phyloP scores from a whole-genome alignment of 1,140 invertebrate species.

The Mesaphorura yosii region DNA sequence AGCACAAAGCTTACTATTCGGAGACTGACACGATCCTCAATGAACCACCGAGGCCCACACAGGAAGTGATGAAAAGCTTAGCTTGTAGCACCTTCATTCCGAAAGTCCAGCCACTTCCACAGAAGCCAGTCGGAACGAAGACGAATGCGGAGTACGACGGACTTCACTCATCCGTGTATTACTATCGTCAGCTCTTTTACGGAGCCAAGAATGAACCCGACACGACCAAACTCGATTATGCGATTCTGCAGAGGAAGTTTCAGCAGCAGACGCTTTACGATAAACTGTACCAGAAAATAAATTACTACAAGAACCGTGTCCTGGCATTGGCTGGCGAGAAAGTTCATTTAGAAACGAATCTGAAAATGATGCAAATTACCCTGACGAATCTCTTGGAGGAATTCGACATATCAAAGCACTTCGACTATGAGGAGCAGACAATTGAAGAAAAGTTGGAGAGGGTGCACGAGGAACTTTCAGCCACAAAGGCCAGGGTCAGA shows the following conservation, averaged over 20 bases:
- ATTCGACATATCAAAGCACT: conserved; percentile 27
- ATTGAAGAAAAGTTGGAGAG: conserved; percentile 13
- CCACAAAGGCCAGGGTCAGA: conserved; percentile 9
- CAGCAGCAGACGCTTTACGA: conserved; percentile 12
- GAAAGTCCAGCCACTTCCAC: too few relatives aligned
- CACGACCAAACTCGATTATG: background rate
- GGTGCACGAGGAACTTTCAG: conserved; percentile 18
- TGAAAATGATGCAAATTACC: conserved; percentile 15
- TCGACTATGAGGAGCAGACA: conserved; percentile 21
- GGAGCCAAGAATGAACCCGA: conserved; percentile 12
- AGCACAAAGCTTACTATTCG: too few relatives aligned
- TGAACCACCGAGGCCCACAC: too few relatives aligned
- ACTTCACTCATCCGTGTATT: background rate
- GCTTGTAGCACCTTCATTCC: background rate
- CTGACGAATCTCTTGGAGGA: conserved; percentile 16
- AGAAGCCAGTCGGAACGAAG: background rate
- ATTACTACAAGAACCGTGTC: conserved; percentile 20
- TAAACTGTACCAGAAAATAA: conserved; percentile 17
- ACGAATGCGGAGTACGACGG: conserved; percentile 3
- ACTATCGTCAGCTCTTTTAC: conserved; percentile 22
- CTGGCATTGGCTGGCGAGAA: conserved; percentile 9
- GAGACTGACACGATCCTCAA: too few relatives aligned
- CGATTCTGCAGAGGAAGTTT: conserved; percentile 8
- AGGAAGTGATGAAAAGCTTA: background rate
- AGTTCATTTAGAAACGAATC: conserved; percentile 15